Conservation (phyloP, 2,113 vertebrate species). For the Gallinago paraguaiae region DNA sequence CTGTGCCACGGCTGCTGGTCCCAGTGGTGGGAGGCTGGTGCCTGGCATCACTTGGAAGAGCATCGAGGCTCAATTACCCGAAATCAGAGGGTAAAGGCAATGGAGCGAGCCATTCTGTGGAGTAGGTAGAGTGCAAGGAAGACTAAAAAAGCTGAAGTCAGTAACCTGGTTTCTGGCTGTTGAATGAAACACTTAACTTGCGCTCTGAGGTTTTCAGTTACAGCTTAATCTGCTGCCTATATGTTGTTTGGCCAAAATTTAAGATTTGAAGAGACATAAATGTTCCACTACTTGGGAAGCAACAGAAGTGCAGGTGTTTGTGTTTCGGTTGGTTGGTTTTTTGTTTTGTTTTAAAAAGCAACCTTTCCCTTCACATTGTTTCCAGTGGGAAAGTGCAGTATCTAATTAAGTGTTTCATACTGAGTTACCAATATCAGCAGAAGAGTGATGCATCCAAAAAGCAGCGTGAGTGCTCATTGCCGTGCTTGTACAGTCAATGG, state of each 20-base stretch:
- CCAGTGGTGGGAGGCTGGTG: neutral
- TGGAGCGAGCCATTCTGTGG: neutral
- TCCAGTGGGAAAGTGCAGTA: neutral
- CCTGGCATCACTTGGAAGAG: neutral
- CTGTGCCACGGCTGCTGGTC: neutral
- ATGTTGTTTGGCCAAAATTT: neutral
- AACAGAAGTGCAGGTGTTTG: neutral
- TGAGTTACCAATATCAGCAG: accelerated
- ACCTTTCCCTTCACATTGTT: accelerated
- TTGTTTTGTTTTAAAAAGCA: neutral
- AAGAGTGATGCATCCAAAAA: neutral
- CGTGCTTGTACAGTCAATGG: neutral
- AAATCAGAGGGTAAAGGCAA: neutral
- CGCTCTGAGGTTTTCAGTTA: neutral
- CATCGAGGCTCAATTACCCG: neutral
- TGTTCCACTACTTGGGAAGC: neutral
- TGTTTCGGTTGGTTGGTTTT: neutral
- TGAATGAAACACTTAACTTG: neutral
- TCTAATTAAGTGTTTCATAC: neutral
- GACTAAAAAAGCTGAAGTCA: neutral
- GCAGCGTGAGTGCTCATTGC: neutral
- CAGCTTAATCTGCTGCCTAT: neutral
- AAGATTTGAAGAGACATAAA: neutral
- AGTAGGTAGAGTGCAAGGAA: neutral
- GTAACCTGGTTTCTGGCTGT: neutral